Percentiles rank a stretch among this genome's conserved stretches.
These are phyloP conservation scores for Actinernus sp. DNA, from an alignment of 92 coral and sea anemone species.

Conservation along the genomic window DNA sequence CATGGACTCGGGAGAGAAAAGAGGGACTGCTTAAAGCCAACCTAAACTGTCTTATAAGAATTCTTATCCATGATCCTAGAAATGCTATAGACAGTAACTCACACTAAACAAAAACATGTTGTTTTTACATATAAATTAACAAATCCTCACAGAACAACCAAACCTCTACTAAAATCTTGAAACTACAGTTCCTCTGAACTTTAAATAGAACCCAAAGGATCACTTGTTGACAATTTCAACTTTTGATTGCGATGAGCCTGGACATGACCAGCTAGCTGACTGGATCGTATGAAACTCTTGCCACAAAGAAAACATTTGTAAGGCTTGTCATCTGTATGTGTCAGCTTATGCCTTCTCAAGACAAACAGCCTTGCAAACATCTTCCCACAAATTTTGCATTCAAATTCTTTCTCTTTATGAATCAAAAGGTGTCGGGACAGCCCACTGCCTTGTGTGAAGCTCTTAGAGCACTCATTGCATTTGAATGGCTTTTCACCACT, in stretches of 20 bases:
- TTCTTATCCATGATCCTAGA: too few species aligned
- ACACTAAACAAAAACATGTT: too few species aligned
- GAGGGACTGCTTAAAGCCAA: too few species aligned
- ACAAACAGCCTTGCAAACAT: constrained; percentile 46
- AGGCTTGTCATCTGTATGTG: constrained; percentile 43
- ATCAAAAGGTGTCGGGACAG: constrained; percentile 57
- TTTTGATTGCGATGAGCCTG: constrained; percentile 4
- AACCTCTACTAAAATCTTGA: too few species aligned
- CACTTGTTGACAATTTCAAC: not conserved
- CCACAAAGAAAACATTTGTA: constrained; percentile 45
- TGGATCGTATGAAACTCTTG: constrained; percentile 39
- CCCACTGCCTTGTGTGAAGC: constrained; percentile 77
- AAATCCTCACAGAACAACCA: too few species aligned
- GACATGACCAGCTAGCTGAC: constrained; percentile 19
- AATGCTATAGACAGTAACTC: too few species aligned
- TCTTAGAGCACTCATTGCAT: constrained; percentile 73
- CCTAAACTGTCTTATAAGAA: too few species aligned
- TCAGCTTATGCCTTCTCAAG: constrained; percentile 30
- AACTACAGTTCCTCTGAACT: too few species aligned
- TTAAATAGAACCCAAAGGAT: not conserved
- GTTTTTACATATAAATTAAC: too few species aligned
- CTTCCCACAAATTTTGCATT: constrained; percentile 34
- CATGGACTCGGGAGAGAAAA: too few species aligned
- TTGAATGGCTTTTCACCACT: constrained; percentile 72
- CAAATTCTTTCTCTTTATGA: constrained; percentile 21